Evolutionary conservation across 2,797 vertebrate species (phyloP), one percentile per base, ranked within the genome.

Genomic region (Alectoris magna): DNA sequence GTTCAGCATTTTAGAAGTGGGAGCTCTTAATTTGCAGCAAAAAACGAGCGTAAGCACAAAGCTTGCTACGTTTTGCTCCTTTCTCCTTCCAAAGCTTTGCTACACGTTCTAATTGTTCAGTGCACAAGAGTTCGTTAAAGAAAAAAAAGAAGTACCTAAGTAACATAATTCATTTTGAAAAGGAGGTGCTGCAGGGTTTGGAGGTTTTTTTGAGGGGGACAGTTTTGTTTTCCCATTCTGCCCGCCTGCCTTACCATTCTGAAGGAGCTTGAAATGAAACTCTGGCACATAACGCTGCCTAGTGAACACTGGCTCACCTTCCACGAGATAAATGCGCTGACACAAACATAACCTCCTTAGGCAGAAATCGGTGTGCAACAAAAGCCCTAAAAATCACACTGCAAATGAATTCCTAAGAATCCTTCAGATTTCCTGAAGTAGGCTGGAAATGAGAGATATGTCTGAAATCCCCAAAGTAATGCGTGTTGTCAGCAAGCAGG

Each of bases 401-500:
- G 66, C 64, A 94, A 95, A 91, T 84, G 78, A 4, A 80, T 59
- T 71, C 63, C 18, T 63, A 56, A 83, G 85, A 93, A 91, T 58
- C 63, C 64, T 87, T 51, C 75, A 72, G 55, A 58, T 34, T 93
- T 84, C 39, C 74, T 70, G 43, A 71, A 91, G 84, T 1, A 77
- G 73, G 59, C 68, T 70, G 58, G 66, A 92, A 90, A 82, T 7
- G 4, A 71, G 48, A 66, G 53, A 86, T 86, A 91, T 1, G 17
- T 48, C 92, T 88, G 72, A 94, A 94, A 86, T 55, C 87, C 81
- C 71, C 5, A 34, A 93, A 93, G 83, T 36, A 84, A 92, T 17
- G 39, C 90, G 43, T 83, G 67, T 41, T 91, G 80, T 92, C 95
- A 96, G 91, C 74, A 91, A 90, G 48, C 26, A 74, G 49, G 53